These are phyloP conservation scores for Ricordea florida DNA, from an alignment of 92 coral and sea anemone genomes.

Conservation along the genomic window DNA sequence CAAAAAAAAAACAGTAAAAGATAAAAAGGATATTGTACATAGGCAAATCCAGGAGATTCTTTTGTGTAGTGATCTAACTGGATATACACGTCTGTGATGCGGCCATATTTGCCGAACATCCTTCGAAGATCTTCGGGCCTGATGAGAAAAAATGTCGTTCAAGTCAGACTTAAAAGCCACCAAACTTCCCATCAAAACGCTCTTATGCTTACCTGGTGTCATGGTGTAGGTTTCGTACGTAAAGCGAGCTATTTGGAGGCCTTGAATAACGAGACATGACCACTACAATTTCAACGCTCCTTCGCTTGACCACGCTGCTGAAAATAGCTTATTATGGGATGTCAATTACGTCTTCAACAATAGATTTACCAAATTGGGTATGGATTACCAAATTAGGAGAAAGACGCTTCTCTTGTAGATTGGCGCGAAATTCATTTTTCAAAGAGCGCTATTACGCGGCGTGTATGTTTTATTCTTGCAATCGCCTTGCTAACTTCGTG, in stretches of 20 bases:
- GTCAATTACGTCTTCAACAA: too few species aligned
- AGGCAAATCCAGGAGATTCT: slow-evolving; percentile 94
- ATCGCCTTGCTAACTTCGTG: not conserved
- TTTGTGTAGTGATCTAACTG: slow-evolving; percentile 91
- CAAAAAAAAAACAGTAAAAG: not conserved
- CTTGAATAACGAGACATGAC: slow-evolving; percentile 94
- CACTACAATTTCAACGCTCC: not conserved
- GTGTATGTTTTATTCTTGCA: not conserved
- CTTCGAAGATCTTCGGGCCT: slow-evolving; percentile 96
- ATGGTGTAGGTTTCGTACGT: slow-evolving; percentile 91
- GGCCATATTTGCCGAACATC: slow-evolving; percentile 95
- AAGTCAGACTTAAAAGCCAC: not conserved
- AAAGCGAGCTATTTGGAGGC: slow-evolving; percentile 95
- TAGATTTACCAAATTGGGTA: slow-evolving; percentile 23
- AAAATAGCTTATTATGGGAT: slow-evolving; percentile 17
- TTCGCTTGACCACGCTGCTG: slow-evolving; percentile 15
- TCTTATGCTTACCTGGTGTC: slow-evolving; percentile 74
- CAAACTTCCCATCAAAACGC: not conserved
- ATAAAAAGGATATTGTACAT: slow-evolving; percentile 97
- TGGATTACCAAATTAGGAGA: slow-evolving; percentile 12
- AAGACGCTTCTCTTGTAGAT: not conserved
- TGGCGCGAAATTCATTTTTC: slow-evolving; percentile 72
- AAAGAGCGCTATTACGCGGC: slow-evolving; percentile 7
- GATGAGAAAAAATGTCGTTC: not conserved
- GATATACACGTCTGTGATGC: slow-evolving; percentile 92